Base-by-base conservation (phyloP, 2,113 vertebrate genomes). In the Poeciliopsis occidentalis region DNA sequence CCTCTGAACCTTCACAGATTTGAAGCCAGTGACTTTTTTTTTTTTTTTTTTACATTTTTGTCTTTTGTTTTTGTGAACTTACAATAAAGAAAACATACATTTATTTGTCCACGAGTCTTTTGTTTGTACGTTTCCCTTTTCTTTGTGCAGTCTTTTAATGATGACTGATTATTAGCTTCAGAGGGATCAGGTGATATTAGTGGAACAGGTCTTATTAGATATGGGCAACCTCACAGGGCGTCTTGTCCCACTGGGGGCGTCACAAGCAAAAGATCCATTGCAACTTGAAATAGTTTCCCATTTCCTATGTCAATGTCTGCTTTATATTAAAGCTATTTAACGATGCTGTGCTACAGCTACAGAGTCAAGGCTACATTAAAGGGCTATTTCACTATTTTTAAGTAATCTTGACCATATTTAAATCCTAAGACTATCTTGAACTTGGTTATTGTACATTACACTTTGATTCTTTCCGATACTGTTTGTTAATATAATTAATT, bases 1-100 rank as follows among this genome's bases (percentile, higher is more conserved):
- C 91, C 73, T 8, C 76, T 84, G 29, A 82, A 67, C 88, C 15
- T 15, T 27, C 2, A 12, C 78, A 77, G 15, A 60, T 32, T 63
- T 30, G 15, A 63, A 57, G 22, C 17, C 2, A n/a, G 29, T 2
- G 11, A 37, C 34, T 2, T 8, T 34, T 29, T 31, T 32, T 32
- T 11, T 57, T 13, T 26, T 37, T 62, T 76, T 29, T 29, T 29
- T 3, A 29, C 29, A 6, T 17, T 39, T 12, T 60, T 15, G 24
- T 37, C 60, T 76, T 30, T 0, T 2, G 51, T 31, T 39, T n/a
- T 57, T 8, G 17, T 27, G 13, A 26, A 66, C 60, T 22, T 17
- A 17, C 24, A 69, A 5, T 12, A 64, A 66, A 31, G 0, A 0
- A 87, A 84, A 15, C 27, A 24, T 63, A 30, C 74, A 68, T 17